Base-by-base conservation (phyloP, 2,797 vertebrate species). In the Vultur gryphus region DNA sequence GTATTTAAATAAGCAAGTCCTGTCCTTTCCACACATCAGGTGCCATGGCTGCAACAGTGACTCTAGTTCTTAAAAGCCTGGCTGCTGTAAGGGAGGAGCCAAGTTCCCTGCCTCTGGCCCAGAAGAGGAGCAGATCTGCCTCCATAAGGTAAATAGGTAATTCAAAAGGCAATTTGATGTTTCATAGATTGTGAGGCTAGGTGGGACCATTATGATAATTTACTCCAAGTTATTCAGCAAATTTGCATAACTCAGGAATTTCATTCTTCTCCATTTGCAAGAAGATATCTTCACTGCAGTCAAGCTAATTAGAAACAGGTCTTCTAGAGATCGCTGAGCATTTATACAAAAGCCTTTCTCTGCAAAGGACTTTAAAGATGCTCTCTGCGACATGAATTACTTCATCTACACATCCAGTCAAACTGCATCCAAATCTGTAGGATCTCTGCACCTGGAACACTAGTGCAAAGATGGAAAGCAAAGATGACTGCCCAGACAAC, bases 191-290 rank as follows among this genome's bases (percentile, higher is more conserved):
- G 46, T 44, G 48, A 78, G 43, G 46, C 57, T 79, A 86, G 21
- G 33, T 75, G 39, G 44, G 62, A 76, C 21, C 6, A 57, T 54
- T 46, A 72, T 37, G 54, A 54, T 66, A 35, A 87, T 72, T 84
- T 75, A 61, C 46, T 62, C n/a, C 21, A 46, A 78, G 57, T 66
- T 84, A 91, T 69, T 90, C 77, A 82, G 46, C 33, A 81, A 28
- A 94, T 84, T 78, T 88, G 75, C 41, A 24, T 84, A 91, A 93
- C 61, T 73, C 17, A 8, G 29, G 48, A 81, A 91, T 71, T 88
- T 64, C 11, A 67, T 85, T 88, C 71, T 89, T 73, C 33, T 83
- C 48, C 41, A 51, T 88, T 90, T 76, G 54, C 76, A 90, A 76
- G 52, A 37, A 48, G 49, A 9, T 66, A 29, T 75, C 61, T 78